phyloP scores from a whole-genome alignment of 2,113 vertebrate genomes.

The Cryptomyrus ogoouensis region DNA sequence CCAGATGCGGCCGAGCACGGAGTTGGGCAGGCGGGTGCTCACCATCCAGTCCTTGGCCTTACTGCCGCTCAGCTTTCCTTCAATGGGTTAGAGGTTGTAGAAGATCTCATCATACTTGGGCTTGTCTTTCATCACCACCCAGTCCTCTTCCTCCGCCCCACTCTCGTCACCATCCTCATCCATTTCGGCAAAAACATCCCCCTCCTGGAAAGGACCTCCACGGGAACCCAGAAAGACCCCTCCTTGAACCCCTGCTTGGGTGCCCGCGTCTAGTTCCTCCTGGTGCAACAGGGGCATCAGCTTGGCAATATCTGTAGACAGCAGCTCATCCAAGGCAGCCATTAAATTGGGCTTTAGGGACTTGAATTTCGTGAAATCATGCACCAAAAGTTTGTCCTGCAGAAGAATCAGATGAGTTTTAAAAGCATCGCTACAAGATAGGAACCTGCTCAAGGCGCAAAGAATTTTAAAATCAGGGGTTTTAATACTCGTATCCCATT shows the following conservation, averaged over 20 bases:
- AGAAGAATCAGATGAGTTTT: background rate
- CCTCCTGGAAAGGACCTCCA: constrained; percentile 63
- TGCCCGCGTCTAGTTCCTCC: constrained; percentile 61
- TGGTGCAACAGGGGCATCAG: constrained; percentile 75
- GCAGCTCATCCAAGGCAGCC: constrained; percentile 72
- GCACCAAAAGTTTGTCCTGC: constrained; percentile 73
- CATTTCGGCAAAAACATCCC: constrained; percentile 53
- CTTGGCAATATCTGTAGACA: constrained; percentile 71
- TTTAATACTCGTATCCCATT: background rate
- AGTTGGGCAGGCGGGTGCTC: constrained; percentile 74
- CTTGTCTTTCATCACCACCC: constrained; percentile 79
- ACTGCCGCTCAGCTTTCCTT: constrained; percentile 75
- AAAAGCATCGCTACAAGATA: background rate
- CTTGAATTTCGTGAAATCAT: constrained; percentile 81
- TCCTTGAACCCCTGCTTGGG: constrained; percentile 61
- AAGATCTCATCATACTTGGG: constrained; percentile 87
- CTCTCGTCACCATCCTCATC: constrained; percentile 42
- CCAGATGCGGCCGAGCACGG: constrained; percentile 80
- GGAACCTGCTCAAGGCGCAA: background rate
- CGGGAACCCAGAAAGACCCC: constrained; percentile 72
- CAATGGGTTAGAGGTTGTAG: constrained; percentile 71
- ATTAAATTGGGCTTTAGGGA: constrained; percentile 70
- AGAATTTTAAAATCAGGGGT: background rate
- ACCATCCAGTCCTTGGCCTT: constrained; percentile 83
- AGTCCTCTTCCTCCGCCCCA: constrained; percentile 59